Conservation (phyloP, 64 coral and sea anemone genomes). For the Montipora capricornis region DNA sequence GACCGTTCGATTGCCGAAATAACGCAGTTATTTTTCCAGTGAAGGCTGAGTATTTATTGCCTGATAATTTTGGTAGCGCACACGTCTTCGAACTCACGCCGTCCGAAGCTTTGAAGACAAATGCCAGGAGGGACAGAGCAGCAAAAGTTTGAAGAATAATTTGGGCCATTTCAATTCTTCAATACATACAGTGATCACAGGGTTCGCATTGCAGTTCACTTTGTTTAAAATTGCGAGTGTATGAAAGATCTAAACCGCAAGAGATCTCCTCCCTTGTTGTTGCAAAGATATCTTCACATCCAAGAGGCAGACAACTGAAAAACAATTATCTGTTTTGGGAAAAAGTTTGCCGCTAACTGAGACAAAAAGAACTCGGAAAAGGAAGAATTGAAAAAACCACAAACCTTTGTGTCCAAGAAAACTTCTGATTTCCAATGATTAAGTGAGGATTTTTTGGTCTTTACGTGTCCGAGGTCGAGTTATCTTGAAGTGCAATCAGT, state of each 20-base stretch:
- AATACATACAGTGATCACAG: not conserved
- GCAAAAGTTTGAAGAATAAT: conserved; percentile 4
- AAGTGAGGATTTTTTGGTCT: not conserved
- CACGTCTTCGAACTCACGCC: conserved; percentile 34
- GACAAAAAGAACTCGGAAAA: not conserved
- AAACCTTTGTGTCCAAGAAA: conserved; percentile 34
- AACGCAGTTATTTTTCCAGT: conserved; percentile 62
- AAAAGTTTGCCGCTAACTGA: conserved; percentile 4
- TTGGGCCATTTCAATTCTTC: conserved; percentile 1
- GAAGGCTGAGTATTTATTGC: conserved; percentile 63
- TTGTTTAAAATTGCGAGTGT: not conserved
- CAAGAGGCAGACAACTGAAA: conserved; percentile 9
- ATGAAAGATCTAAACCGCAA: not conserved
- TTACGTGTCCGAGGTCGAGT: not conserved
- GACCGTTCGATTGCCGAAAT: conserved; percentile 31
- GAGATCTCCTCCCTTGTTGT: too few species aligned
- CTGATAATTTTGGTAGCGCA: conserved; percentile 66
- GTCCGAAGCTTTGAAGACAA: not conserved
- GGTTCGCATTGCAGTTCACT: not conserved
- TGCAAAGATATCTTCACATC: not conserved
- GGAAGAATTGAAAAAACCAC: conserved; percentile 2
- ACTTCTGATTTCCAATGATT: not conserved
- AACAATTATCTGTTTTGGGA: not conserved
- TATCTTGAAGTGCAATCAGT: too few species aligned
- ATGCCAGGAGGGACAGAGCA: not conserved